These are phyloP conservation scores for Microcebus lehilahytsara DNA, from an alignment of 2,113 vertebrate genomes.

Conservation along the genomic window DNA sequence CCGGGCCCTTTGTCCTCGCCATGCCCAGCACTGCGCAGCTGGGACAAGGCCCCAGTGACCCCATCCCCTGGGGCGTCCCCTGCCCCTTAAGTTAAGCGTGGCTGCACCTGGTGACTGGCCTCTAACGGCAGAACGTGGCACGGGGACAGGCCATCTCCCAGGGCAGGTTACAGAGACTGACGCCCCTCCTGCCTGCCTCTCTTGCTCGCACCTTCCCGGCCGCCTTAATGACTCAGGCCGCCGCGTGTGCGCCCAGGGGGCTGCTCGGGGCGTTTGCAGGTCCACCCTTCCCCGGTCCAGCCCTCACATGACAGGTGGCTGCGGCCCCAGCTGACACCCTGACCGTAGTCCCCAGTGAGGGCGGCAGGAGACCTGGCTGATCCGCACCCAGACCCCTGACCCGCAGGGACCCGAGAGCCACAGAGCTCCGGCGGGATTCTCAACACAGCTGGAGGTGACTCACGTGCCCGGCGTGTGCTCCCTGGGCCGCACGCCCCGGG, in stretches of 20 bases:
- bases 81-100: rapidly evolving
- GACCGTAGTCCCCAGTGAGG: neutral
- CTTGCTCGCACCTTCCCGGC: neutral
- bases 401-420: neutral
- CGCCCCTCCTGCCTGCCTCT: neutral
- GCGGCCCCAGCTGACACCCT: rapidly evolving
- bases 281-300: neutral
- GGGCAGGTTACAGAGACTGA: neutral
- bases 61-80: no score
- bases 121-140: neutral
- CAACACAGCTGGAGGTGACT: rapidly evolving
- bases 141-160: rapidly evolving
- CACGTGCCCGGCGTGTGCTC: no score
- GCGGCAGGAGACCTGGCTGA: neutral
- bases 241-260: rapidly evolving
- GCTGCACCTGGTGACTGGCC: no score
- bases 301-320: neutral
- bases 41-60: rapidly evolving
- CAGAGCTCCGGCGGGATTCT: neutral
- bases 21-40: rapidly evolving
- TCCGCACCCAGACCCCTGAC: neutral
- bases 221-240: neutral
- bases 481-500: neutral
- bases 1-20: neutral
- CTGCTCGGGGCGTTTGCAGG: neutral